Conservation (phyloP, 23 tunicate genomes). For the Styela clava region DNA sequence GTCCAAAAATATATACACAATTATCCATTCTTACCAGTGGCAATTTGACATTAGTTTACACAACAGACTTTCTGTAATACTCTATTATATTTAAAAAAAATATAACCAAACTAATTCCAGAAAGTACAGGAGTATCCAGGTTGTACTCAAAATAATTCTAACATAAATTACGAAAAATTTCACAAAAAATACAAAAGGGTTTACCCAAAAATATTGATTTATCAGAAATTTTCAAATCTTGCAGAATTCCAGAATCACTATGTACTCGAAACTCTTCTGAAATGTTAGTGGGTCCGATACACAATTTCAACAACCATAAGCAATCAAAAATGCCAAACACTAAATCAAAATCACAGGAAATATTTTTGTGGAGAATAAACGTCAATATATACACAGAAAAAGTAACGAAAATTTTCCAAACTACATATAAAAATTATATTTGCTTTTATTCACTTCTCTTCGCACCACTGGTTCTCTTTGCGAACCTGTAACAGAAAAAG, state of each 20-base stretch:
- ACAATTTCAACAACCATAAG: background rate
- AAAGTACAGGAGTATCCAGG: too few species aligned
- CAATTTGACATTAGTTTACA: too few species aligned
- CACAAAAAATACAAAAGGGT: background rate
- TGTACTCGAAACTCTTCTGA: too few species aligned
- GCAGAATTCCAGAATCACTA: too few species aligned
- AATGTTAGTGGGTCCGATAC: too few species aligned
- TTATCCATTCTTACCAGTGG: too few species aligned
- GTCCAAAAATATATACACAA: too few species aligned
- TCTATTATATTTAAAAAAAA: too few species aligned
- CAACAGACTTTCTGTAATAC: too few species aligned
- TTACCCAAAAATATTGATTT: background rate
- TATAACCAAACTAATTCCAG: too few species aligned
- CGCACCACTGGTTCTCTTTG: constrained; percentile 98
- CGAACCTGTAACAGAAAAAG: constrained; percentile 42
- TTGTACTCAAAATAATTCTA: too few species aligned
- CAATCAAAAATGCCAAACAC: background rate
- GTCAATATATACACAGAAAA: background rate
- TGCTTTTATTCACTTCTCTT: constrained; percentile 51
- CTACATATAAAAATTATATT: background rate
- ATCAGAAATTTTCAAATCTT: background rate
- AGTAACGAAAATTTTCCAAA: background rate
- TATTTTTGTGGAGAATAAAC: background rate
- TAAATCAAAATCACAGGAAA: background rate
- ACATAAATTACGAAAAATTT: background rate